Evolutionary conservation across 2,797 vertebrate genomes (phyloP).

Genomic region (Cuniculus paca): DNA sequence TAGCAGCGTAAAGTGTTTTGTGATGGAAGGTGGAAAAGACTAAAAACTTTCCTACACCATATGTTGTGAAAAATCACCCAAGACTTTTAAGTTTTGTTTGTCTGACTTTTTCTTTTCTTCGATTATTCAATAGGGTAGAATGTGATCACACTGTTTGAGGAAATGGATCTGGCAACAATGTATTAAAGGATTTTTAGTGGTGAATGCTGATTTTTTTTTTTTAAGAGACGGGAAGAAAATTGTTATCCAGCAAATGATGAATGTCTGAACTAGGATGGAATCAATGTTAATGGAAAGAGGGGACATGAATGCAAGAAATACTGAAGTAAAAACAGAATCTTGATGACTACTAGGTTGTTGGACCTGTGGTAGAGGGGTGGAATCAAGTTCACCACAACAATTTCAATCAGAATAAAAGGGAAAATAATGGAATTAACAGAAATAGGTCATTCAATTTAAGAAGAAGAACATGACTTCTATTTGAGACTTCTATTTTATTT

Average conservation of each 20-base stretch:
- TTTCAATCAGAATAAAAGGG: not conserved
- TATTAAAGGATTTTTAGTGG: not conserved
- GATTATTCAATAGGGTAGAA: not conserved
- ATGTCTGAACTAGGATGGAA: not conserved
- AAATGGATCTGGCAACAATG: not conserved
- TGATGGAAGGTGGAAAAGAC: not conserved
- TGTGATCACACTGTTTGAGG: not conserved
- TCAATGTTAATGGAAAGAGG: not conserved
- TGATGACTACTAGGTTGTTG: not conserved
- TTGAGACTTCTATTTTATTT: not conserved
- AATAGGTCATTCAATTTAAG: not conserved
- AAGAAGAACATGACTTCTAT: constrained; percentile 18
- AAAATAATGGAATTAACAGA: constrained; percentile 24
- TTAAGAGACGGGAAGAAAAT: constrained; percentile 9
- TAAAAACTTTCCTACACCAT: not conserved
- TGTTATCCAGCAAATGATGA: not conserved
- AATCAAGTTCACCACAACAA: not conserved
- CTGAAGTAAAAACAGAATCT: not conserved
- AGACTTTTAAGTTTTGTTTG: not conserved
- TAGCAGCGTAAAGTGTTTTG: not conserved
- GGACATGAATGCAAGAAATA: not conserved
- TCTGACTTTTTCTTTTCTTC: not conserved
- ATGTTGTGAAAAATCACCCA: not conserved
- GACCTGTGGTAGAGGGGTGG: not conserved
- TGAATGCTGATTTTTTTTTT: not conserved